A percentile compares a stretch with the other conserved stretches of the same genome.
phyloP scores from a whole-genome alignment of 2,888 invertebrate genomes.

The Agonopterix arenella region DNA sequence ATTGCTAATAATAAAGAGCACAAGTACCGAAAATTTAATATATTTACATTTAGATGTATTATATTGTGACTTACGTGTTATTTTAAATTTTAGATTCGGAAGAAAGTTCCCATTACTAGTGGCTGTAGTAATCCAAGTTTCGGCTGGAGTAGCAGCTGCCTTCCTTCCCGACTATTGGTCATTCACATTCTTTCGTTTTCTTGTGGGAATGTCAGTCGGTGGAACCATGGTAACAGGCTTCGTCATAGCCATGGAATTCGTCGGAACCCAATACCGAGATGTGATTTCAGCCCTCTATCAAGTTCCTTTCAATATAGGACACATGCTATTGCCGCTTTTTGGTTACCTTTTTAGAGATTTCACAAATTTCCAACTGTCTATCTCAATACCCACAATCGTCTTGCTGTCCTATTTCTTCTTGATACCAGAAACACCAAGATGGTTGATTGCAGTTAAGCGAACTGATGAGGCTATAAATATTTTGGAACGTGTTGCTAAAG shows the following conservation, averaged over 20 bases:
- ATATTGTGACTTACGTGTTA: neutral
- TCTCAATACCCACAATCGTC: slow-evolving; percentile 77
- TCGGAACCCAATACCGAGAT: slow-evolving; percentile 76
- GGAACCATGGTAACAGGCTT: slow-evolving; percentile 86
- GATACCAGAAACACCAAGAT: slow-evolving; percentile 87
- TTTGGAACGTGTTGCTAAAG: slow-evolving; percentile 80
- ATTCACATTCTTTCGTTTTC: slow-evolving; percentile 81
- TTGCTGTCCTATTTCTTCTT: slow-evolving; percentile 81
- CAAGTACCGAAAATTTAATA: too few species aligned
- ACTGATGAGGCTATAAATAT: slow-evolving; percentile 80
- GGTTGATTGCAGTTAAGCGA: slow-evolving; percentile 84
- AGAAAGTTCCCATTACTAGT: slow-evolving; percentile 83
- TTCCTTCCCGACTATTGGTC: slow-evolving; percentile 77
- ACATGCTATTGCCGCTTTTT: slow-evolving; percentile 78
- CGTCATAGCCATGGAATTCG: slow-evolving; percentile 81
- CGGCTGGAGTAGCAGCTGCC: slow-evolving; percentile 81
- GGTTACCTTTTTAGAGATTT: slow-evolving; percentile 81
- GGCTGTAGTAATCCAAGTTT: slow-evolving; percentile 83
- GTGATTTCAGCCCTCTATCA: slow-evolving; percentile 80
- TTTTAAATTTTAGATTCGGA: slow-evolving; percentile 79
- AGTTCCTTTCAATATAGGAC: slow-evolving; percentile 82
- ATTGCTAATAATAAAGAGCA: too few species aligned
- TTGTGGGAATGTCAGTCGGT: slow-evolving; percentile 85
- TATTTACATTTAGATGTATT: too few species aligned
- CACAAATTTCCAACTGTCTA: slow-evolving; percentile 79